Base-by-base conservation (phyloP, 1,140 invertebrate species). In the Anthonomus grandis region DNA sequence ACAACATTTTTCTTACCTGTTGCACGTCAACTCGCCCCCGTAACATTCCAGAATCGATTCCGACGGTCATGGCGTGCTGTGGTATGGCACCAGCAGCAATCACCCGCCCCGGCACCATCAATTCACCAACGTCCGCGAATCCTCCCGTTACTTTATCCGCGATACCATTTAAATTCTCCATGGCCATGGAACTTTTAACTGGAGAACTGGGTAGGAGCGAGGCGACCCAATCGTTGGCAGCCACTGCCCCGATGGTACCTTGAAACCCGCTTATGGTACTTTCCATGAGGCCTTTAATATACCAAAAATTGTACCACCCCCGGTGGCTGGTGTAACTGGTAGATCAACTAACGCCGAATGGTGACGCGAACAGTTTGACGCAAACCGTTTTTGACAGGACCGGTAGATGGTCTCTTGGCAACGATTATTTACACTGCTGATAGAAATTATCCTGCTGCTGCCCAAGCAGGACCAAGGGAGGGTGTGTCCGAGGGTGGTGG, bases 61-160 rank as follows among this genome's bases (percentile, higher is more conserved):
- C 64, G 9, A 62, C 41, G 2, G 67, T 63, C 39, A 67, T 52
- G 9, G 67, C 57, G 47, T 70, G 68, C 60, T 71, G 70, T 17
- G 67, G 63, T 46, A 73, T 71, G 24, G 42, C 37, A 4, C 41
- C 59, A 23, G 58, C 53, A 23, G 70, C 62, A 21, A 60, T 70
- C 8, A 70, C 71, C 55, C 64, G 64, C 44, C 70, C 71, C 6
- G 70, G 70, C 24, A 71, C 65, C 47, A 71, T 46, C 9, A 70
- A 50, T 47, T 69, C 65, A 5, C 31, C 31, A 34, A 23, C 42
- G 17, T 22, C 24, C 15, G 10, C 12, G 12, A 23, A 2, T 10
- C 18, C 3, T n/a, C 6, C 21, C 24, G 21, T 23, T 22, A 21
- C 24, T 12, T 22, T 22, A 3, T 9, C 10, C 17, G 12, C 10